Percentiles rank a stretch among this genome's conserved stretches.
These are phyloP conservation scores for Cololabis saira DNA, from an alignment of 2,113 vertebrate genomes.

Conservation along the genomic window DNA sequence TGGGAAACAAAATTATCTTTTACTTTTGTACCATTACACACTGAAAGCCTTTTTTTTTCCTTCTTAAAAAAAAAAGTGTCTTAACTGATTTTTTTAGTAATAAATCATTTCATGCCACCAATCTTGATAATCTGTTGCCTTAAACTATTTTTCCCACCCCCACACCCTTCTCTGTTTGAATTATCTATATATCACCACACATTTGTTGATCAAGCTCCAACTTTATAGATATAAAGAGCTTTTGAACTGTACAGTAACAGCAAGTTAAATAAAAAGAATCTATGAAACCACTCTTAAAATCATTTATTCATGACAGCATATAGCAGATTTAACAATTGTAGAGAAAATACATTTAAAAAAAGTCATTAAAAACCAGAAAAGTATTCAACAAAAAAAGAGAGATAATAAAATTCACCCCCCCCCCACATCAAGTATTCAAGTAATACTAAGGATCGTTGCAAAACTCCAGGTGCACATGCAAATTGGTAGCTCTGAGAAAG, in stretches of 20 bases:
- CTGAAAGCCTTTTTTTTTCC: background rate
- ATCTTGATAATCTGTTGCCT: no score
- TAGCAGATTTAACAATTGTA: slow-evolving; percentile 69
- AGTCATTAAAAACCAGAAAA: slow-evolving; percentile 58
- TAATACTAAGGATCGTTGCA: slow-evolving; percentile 72
- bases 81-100: no score
- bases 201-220: no score
- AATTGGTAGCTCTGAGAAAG: slow-evolving; percentile 12
- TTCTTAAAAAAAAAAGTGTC: no score
- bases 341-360: slow-evolving; percentile 79
- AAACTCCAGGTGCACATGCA: slow-evolving; percentile 43
- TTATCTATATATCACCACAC: no score
- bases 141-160: no score
- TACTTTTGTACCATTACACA: background rate
- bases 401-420: slow-evolving; percentile 56
- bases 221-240: no score
- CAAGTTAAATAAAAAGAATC: background rate
- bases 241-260: no score
- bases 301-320: slow-evolving; percentile 71
- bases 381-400: slow-evolving; percentile 20
- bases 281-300: slow-evolving; percentile 64
- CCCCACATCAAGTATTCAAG: slow-evolving; percentile 74
- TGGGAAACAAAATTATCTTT: background rate
- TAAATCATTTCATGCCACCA: no score
- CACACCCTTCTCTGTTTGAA: no score